Base-by-base conservation (phyloP, 2,113 vertebrate genomes). In the Ceuthmochares aereus region DNA sequence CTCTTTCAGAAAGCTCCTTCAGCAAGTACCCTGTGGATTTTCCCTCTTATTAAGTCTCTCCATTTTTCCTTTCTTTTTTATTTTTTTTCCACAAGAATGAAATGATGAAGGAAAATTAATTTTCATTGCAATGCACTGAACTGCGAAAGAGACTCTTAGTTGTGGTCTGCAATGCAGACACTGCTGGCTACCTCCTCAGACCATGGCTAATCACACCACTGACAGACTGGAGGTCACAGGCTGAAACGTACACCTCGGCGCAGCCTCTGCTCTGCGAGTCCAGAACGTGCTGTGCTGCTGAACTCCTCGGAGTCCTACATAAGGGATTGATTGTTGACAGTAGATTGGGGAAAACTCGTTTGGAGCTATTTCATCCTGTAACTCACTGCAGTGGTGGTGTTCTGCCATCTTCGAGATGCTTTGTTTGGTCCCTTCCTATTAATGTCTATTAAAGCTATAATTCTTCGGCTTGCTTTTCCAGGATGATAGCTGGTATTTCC, bases 141-240 rank as follows among this genome's bases (percentile, higher is more conserved):
- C 94, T 92, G 94, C 95, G 93, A 89, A 95, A 84, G 62, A 76
- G 45, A 73, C 73, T 95, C 88, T 94, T 92, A 96, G 93, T 62
- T 96, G 93, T 97, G 96, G 94, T 95, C 91, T 96, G 95, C 93
- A 96, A 95, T 95, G 94, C 93, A 96, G 96, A 92, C 79, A 14
- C 37, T 86, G 90, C 88, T 97, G 95, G 68, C 84, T 95, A 95
- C 96, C 93, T 93, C 79, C 81, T 96, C 96, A 93, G 90, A 79
- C 93, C 93, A 84, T 84, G 95, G 91, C 94, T 97, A 95, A 97
- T 97, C 91, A 93, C 80, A 72, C 14, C 87, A 84, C 67, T 97
- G 97, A 96, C 96, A 97, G 97, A 94, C 92, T 25, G 84, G 68
- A 84, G 90, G 60, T 96, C 93, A 80, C 82, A 6, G 20, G n/a